Percentiles rank a stretch among this genome's conserved stretches.
Conservation (phyloP, 2,797 vertebrate species). For the Pseudochirops cupreus region DNA sequence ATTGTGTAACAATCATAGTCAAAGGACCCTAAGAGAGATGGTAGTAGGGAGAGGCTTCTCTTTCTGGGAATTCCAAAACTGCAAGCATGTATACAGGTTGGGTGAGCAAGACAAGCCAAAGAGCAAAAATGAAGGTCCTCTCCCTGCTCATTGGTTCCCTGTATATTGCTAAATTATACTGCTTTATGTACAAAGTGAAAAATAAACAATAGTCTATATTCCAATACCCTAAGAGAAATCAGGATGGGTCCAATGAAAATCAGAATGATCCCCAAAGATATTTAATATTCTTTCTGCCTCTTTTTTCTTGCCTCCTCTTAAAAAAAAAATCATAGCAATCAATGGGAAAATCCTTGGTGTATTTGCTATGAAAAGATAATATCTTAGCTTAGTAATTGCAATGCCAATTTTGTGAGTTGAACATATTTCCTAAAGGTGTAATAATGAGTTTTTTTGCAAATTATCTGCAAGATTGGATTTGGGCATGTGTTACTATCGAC, state of each 20-base stretch:
- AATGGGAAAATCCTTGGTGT: background rate
- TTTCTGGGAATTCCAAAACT: background rate
- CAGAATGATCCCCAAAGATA: background rate
- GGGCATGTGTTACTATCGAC: background rate
- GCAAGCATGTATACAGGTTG: background rate
- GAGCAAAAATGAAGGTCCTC: background rate
- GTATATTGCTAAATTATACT: background rate
- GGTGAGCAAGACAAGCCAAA: background rate
- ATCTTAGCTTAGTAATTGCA: background rate
- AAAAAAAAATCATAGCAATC: background rate
- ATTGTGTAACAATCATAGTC: background rate
- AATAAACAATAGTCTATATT: background rate
- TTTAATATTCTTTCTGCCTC: constrained; percentile 25
- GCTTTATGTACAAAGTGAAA: background rate
- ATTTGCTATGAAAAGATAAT: constrained; percentile 12
- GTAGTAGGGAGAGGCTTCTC: background rate
- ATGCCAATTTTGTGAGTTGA: constrained; percentile 29
- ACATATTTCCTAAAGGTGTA: constrained; percentile 20
- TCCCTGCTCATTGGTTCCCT: background rate
- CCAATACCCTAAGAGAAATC: constrained; percentile 13
- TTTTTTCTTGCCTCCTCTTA: background rate
- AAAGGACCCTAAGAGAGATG: background rate
- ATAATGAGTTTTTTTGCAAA: constrained; percentile 20
- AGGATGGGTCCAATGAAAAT: background rate
- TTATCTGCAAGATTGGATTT: constrained; percentile 33